Evolutionary conservation across 2,113 vertebrate genomes (phyloP).

Genomic region (crab-eating macaque (Macaca fascicularis)): T2T-MFA8v1.1 NC_088376.1:181870501-181871000

Average conservation of each 20-base stretch:
- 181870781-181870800: not conserved
- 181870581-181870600: not conserved
- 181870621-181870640: not conserved
- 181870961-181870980: constrained; percentile 1
- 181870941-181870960: not conserved
- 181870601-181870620: not conserved
- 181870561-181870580: not conserved
- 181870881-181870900: not conserved
- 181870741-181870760: not conserved
- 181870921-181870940: not conserved
- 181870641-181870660: not conserved
- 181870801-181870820: not conserved
- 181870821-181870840: not conserved
- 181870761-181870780: not conserved
- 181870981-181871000: not conserved
- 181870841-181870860: not conserved
- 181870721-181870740: not conserved
- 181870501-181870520: not conserved
- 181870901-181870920: not conserved
- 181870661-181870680: not conserved
- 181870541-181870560: not conserved
- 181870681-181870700: not conserved
- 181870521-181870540: not conserved
- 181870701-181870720: not conserved
- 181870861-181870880: not conserved